These are phyloP conservation scores for Ardeotis arabs DNA, from an alignment of 2,113 vertebrate species.

Conservation along the genomic window DNA sequence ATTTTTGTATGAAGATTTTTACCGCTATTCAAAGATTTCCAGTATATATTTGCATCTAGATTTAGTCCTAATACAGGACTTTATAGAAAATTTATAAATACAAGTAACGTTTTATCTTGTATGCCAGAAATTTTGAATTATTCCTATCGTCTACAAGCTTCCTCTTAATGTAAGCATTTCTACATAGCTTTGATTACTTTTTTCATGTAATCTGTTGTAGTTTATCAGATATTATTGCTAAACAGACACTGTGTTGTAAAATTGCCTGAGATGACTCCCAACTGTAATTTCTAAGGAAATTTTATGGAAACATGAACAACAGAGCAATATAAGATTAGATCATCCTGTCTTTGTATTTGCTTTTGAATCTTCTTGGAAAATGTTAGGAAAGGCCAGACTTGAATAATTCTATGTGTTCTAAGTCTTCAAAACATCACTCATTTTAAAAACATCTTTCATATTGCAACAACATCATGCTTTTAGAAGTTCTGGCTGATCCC, in stretches of 20 bases:
- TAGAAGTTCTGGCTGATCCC: background rate
- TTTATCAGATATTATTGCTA: background rate
- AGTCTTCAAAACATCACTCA: background rate
- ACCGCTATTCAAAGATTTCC: background rate
- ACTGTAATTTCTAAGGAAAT: background rate
- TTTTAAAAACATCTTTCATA: background rate
- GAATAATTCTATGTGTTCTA: background rate
- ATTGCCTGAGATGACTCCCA: background rate
- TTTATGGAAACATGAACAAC: background rate
- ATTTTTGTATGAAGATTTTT: background rate
- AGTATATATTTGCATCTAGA: background rate
- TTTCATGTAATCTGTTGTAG: background rate
- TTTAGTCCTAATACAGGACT: background rate
- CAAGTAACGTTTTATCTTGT: background rate
- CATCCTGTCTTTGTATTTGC: background rate
- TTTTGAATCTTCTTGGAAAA: background rate
- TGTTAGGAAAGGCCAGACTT: background rate
- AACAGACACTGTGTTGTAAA: background rate
- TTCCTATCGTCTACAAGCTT: background rate
- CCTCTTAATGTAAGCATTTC: background rate
- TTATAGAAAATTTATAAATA: background rate
- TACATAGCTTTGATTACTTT: background rate
- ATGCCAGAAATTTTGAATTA: background rate
- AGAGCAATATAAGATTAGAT: background rate
- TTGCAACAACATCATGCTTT: background rate